Evolutionary conservation across 2,888 invertebrate species (phyloP).

Genomic region (Oxystoma pomonae): DNA sequence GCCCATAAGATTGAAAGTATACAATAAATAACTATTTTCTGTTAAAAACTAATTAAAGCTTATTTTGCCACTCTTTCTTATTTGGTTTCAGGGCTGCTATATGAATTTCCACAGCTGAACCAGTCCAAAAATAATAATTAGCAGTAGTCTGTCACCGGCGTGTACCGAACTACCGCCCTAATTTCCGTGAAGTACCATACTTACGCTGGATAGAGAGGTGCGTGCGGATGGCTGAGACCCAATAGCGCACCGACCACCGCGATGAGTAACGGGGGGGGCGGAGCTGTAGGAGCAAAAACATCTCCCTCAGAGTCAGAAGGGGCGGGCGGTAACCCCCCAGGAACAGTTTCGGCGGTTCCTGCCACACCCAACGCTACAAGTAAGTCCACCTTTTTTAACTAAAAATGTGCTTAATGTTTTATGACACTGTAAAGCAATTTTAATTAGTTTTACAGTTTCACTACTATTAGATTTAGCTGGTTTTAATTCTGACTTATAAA

Average conservation of each 20-base stretch:
- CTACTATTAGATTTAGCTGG: too few species aligned
- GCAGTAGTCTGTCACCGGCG: slow-evolving; percentile 40
- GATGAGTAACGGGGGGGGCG: slow-evolving; percentile 45
- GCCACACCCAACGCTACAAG: not conserved
- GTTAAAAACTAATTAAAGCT: too few species aligned
- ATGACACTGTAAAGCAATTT: too few species aligned
- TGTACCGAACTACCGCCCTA: slow-evolving; percentile 31
- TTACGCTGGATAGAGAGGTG: slow-evolving; percentile 29
- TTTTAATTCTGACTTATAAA: too few species aligned
- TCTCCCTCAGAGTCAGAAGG: slow-evolving; percentile 37
- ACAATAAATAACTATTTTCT: too few species aligned
- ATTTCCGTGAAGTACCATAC: slow-evolving; percentile 11
- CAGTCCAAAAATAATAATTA: slow-evolving; percentile 35
- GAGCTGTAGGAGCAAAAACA: slow-evolving; percentile 33
- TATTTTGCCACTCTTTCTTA: too few species aligned
- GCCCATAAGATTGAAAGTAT: too few species aligned
- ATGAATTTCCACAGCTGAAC: slow-evolving; percentile 44
- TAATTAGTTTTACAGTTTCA: too few species aligned
- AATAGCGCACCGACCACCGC: slow-evolving; percentile 43
- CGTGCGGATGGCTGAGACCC: slow-evolving; percentile 45
- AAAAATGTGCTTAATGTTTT: too few species aligned
- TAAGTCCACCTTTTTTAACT: too few species aligned
- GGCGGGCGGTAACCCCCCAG: slow-evolving; percentile 34
- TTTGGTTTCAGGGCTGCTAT: slow-evolving; percentile 44
- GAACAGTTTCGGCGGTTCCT: slow-evolving; percentile 17